Evolutionary conservation across 2,888 invertebrate genomes (phyloP), one percentile per base, ranked within the genome.

Genomic region (Yponomeuta malinellus): DNA sequence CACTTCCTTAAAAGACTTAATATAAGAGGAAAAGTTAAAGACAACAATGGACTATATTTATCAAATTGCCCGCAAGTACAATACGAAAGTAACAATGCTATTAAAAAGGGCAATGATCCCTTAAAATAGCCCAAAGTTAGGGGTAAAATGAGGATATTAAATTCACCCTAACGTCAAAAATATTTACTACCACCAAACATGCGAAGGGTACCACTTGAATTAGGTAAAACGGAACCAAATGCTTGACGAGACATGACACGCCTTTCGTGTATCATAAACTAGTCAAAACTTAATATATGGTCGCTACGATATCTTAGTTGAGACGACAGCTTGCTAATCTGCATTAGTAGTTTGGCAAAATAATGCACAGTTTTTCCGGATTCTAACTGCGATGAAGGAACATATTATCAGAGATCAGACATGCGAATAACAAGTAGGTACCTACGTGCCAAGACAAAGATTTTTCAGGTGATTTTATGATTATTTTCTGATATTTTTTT

Each of bases 111-210:
- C 79, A 83, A 80, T 78, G 81, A 78, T 78, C 79, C 80, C 76
- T 69, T 75, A 81, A 80, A 79, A 78, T 76, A 79, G 82, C 84
- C 80, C 75, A 31, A 75, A 72, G 72, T 71, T 73, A 73, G 78
- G 79, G 78, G 80, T 79, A 52, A 12, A 33, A 76, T 75, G 71
- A 71, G 78, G 76, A 79, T 77, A 80, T 79, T 76, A 80, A 75
- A 79, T 78, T 77, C 83, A 82, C 81, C 76, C 70, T 48, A 70
- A 78, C 78, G 77, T 78, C 78, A 81, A 76, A 78, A 79, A 83
- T 83, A 81, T 87, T 89, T 86, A 90, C 82, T 82, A 78, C 76
- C 63, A 63, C 75, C 76, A 78, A 86, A 84, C 89, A 89, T 83
- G 90, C 89, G 75, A 88, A 72, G 78, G 79, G 78, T 15, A 15